A percentile compares a stretch with the other conserved stretches of the same genome.
Evolutionary conservation across 2,888 invertebrate genomes (phyloP).

Genomic region (Nemoura dubitans): DNA sequence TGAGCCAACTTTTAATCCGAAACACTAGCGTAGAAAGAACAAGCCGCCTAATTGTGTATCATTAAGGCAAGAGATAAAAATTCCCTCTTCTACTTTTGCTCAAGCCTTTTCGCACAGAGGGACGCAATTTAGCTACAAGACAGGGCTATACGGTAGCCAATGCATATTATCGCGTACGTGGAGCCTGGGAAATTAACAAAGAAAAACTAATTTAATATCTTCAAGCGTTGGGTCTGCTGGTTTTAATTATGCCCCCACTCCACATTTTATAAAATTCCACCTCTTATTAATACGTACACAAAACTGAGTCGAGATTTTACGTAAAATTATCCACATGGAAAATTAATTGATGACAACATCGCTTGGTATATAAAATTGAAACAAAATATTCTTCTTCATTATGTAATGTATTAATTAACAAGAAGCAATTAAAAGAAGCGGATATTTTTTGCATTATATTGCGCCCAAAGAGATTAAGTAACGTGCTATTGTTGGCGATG

Average conservation of each 20-base stretch:
- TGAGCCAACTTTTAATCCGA: slow-evolving; percentile 31
- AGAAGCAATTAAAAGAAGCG: slow-evolving; percentile 27
- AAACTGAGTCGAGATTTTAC: slow-evolving; percentile 19
- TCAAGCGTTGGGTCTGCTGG: slow-evolving; percentile 26
- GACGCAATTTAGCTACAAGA: slow-evolving; percentile 39
- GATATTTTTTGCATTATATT: slow-evolving; percentile 20
- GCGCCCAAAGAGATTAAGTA: not conserved
- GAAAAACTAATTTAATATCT: slow-evolving; percentile 43
- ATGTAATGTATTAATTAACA: slow-evolving; percentile 28
- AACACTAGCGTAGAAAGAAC: slow-evolving; percentile 20
- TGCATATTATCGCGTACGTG: not conserved
- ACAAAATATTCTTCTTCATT: slow-evolving; percentile 39
- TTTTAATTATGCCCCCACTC: slow-evolving; percentile 38
- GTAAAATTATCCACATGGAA: slow-evolving; percentile 24
- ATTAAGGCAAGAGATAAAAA: slow-evolving; percentile 28
- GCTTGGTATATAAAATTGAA: slow-evolving; percentile 26
- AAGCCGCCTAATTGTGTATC: slow-evolving; percentile 35
- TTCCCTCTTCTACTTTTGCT: slow-evolving; percentile 18
- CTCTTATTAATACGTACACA: not conserved
- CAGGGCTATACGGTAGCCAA: not conserved
- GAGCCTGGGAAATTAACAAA: slow-evolving; percentile 35
- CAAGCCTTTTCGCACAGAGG: slow-evolving; percentile 26
- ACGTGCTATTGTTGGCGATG: not conserved
- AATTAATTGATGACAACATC: slow-evolving; percentile 38
- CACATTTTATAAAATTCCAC: slow-evolving; percentile 8